Evolutionary conservation across 2,888 invertebrate genomes (phyloP), one percentile per base, ranked within the genome.

Genomic region (Hylaea fasciaria): DNA sequence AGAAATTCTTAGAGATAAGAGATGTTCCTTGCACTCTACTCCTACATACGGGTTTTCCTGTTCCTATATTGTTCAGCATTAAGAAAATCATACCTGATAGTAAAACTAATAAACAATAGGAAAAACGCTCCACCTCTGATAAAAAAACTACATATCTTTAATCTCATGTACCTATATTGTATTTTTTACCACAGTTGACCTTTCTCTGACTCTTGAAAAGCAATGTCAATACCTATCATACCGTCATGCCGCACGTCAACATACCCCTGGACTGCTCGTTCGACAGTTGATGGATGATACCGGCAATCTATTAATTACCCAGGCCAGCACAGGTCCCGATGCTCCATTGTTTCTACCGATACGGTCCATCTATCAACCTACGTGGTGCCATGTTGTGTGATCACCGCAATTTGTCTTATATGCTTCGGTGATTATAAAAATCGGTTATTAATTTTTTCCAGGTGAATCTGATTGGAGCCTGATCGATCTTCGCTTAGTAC

Each of bases 251-350:
- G 54, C 61, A 61, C 64, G 62, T 65, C 65, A 57, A 57, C 66
- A 57, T 40, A 45, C 62, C 39, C 41, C 61, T 59, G 61, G 66
- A 68, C 61, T 72, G 72, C 70, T 73, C 66, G 69, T 69, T 70
- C 72, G 75, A 75, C 73, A 65, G 54, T 69, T 87, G 91, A 90
- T 91, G 76, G 89, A 91, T 89, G 82, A 74, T 71, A 72, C 67
- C 68, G 68, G 72, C 85, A 80, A 88, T 85, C 85, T 87, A 89
- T 91, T 91, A 91, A 92, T 91, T 91, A 91, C 85, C 77, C 71
- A 76, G 78, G 28, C 13, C 35, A 17, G 48, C 80, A 85, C 81
- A 79, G 78, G 58, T 58, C 45, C 58, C 81, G 84, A 84, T 87
- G 83, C 76, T 79, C 84, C 82, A 90, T 91, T 91, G 90, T 91